phyloP scores from a whole-genome alignment of 2,888 invertebrate species.

The Pandemis heparana region DNA sequence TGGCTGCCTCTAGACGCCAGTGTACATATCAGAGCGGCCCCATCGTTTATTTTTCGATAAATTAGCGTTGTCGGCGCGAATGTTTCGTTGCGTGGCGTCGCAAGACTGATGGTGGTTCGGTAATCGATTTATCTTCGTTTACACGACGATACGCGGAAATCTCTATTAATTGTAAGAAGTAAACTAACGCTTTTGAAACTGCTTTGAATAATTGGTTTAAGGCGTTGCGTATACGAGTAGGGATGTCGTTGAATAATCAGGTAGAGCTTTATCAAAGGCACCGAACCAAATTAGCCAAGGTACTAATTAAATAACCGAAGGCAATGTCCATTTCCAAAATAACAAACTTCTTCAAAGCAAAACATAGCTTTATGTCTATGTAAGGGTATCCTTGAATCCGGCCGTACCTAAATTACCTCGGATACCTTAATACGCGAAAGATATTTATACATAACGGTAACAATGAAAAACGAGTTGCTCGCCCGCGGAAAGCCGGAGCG shows the following conservation, averaged over 20 bases:
- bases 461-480: slow-evolving; percentile 47
- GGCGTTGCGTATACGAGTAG: no score
- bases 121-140: slow-evolving; percentile 55
- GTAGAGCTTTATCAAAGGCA: neutral
- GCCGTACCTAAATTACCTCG: slow-evolving; percentile 24
- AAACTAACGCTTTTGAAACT: slow-evolving; percentile 11
- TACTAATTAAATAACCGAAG: neutral
- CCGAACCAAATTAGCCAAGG: neutral
- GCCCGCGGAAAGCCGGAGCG: slow-evolving; percentile 52
- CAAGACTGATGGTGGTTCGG: slow-evolving; percentile 53
- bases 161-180: slow-evolving; percentile 50
- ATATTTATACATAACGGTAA: slow-evolving; percentile 47
- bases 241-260: neutral
- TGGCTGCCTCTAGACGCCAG: slow-evolving; percentile 5
- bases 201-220: neutral
- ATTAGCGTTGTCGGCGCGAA: slow-evolving; percentile 41
- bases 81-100: slow-evolving; percentile 47
- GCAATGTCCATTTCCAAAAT: neutral
- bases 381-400: slow-evolving; percentile 16
- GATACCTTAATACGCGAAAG: slow-evolving; percentile 38
- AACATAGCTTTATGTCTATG: neutral
- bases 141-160: slow-evolving; percentile 46
- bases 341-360: slow-evolving; percentile 1
- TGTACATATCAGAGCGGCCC: slow-evolving; percentile 13
- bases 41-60: slow-evolving; percentile 48